Evolutionary conservation across 2,888 invertebrate species (phyloP), one percentile per base, ranked within the genome.

Genomic region (Mesopsocus fuscifrons): DNA sequence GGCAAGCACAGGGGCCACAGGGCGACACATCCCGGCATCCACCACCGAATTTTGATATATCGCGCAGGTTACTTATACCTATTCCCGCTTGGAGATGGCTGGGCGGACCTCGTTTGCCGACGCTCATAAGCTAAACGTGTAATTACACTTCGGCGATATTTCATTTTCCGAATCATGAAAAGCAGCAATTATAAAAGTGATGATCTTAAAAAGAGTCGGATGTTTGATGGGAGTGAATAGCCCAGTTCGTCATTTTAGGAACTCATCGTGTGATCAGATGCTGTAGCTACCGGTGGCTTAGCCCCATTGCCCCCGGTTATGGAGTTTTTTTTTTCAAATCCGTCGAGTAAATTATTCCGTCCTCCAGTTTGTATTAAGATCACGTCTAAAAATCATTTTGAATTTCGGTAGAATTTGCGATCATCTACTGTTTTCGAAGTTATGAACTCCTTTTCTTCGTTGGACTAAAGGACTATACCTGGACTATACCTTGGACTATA

Each of bases 141-240:
- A 38, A 38, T 38, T 38, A 38, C n/a, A 38, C n/a, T n/a, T 13
- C 21, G 20, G 21, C 38, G 38, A 38, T 38, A 38, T 38, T 38
- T 38, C 38, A 38, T 38, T 38, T 38, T 38, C 20, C n/a, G 21
- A 20, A 38, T 38, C 38, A 38, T 38, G 38, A 38, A 38, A 21
- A 17, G 21, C 38, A 21, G 38, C 38, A 38, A 38, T 38, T 38
- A 38, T 38, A 38, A 15, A 38, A 20, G 38, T 38, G 20, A 38
- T 38, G n/a, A 38, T 18, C 20, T 16, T 38, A 38, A 38, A 38
- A 38, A 38, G 38, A 38, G n/a, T 33, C n/a, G n/a, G n/a, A n/a
- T n/a, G n/a, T n/a, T n/a, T n/a, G n/a, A n/a, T n/a, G n/a, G n/a
- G n/a, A n/a, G n/a, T n/a, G n/a, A n/a, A n/a, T n/a, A n/a, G n/a